Conservation (phyloP, 2,888 invertebrate species). For the Deilephila elpenor region DNA sequence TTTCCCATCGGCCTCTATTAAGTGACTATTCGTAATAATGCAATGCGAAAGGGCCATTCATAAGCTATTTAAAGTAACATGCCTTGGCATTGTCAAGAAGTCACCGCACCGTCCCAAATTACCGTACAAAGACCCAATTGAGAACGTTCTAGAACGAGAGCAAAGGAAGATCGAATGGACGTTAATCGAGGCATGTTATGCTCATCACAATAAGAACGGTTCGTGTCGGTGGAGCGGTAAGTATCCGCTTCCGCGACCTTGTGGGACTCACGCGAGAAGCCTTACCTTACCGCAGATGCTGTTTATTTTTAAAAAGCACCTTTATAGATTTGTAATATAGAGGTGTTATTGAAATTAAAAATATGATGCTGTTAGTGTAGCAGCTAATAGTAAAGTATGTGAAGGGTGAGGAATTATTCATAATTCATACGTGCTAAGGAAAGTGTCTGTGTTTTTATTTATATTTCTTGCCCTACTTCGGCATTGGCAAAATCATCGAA, state of each 20-base stretch:
- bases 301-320: slow-evolving; percentile 27
- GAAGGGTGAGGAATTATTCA: too few relatives aligned
- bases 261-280: slow-evolving; percentile 49
- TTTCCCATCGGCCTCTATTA: too few relatives aligned
- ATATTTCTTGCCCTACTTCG: too few relatives aligned
- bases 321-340: neutral
- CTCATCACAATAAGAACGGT: slow-evolving; percentile 15
- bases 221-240: neutral
- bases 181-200: slow-evolving; percentile 30
- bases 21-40: too few relatives aligned
- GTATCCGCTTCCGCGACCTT: slow-evolving; percentile 52
- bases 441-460: too few relatives aligned
- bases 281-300: slow-evolving; percentile 45
- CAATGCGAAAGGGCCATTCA: too few relatives aligned
- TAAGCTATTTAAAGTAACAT: too few relatives aligned
- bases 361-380: too few relatives aligned
- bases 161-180: slow-evolving; percentile 26
- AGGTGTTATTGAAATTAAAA: slow-evolving; percentile 20
- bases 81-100: too few relatives aligned
- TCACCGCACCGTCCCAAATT: neutral
- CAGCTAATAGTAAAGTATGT: too few relatives aligned
- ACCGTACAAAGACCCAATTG: slow-evolving; percentile 14
- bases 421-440: too few relatives aligned
- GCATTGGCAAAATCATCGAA: too few relatives aligned
- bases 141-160: neutral